Percentiles rank a stretch among this genome's conserved stretches.
These are phyloP conservation scores for Labrus mixtus DNA, from an alignment of 2,113 vertebrate species.

Conservation along the genomic window DNA sequence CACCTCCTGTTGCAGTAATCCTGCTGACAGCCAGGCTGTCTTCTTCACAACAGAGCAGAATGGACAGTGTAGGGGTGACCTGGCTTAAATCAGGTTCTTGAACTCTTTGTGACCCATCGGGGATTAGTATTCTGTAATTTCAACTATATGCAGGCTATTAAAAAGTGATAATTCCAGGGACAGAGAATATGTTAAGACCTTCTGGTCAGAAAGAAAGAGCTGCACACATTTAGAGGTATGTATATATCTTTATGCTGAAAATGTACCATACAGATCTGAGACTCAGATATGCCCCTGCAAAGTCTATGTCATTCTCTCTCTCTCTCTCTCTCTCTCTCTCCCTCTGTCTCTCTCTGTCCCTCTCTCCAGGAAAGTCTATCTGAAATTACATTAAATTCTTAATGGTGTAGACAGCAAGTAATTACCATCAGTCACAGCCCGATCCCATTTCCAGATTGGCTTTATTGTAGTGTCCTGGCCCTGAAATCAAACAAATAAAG, in stretches of 20 bases:
- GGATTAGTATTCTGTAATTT: conserved; percentile 23
- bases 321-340: conserved; percentile 2
- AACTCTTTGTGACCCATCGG: conserved; percentile 31
- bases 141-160: conserved; percentile 12
- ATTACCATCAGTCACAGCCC: conserved; percentile 88
- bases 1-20: conserved; percentile 49
- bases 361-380: conserved; percentile 86
- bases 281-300: conserved; percentile 3
- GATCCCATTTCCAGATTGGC: conserved; percentile 90
- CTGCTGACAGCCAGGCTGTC: conserved; percentile 28
- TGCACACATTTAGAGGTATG: not conserved
- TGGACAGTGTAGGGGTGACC: conserved; percentile 23
- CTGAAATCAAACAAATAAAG: conserved; percentile 90
- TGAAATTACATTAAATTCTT: conserved; percentile 98
- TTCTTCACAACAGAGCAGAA: conserved; percentile 29
- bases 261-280: not conserved
- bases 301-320: conserved; percentile 5
- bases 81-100: conserved; percentile 37
- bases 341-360: conserved; percentile 17
- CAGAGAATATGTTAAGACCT: not conserved
- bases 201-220: no score
- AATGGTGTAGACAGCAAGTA: conserved; percentile 88
- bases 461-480: conserved; percentile 84
- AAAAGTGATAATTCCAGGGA: not conserved
- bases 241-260: no score